Evolutionary conservation across 2,888 invertebrate genomes (phyloP).

Genomic region (Panzeria rudis): DNA sequence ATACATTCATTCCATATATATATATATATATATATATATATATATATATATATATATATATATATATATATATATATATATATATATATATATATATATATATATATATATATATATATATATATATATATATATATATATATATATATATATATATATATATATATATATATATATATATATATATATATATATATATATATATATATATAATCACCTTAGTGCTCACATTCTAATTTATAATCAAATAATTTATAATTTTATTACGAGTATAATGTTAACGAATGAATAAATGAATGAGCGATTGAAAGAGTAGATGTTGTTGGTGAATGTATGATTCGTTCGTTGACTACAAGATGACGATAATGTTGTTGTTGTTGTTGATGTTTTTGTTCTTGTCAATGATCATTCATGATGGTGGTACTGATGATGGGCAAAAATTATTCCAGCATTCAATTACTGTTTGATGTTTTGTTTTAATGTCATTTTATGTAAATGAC

Average conservation of each 20-base stretch:
- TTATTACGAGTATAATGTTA: constrained; percentile 15
- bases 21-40: not conserved
- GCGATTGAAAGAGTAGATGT: not conserved
- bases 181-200: not conserved
- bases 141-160: not conserved
- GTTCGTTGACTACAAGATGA: constrained; percentile 9
- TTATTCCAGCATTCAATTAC: constrained; percentile 58
- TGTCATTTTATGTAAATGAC: constrained; percentile 50
- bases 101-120: not conserved
- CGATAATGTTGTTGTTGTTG: not conserved
- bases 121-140: not conserved
- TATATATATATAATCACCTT: not conserved
- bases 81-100: not conserved
- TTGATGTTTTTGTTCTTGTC: not conserved
- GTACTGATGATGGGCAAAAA: constrained; percentile 17
- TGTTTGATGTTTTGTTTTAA: constrained; percentile 57
- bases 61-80: not conserved
- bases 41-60: not conserved
- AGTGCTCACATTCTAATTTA: not conserved
- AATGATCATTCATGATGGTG: not conserved
- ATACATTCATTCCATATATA: not conserved
- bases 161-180: not conserved
- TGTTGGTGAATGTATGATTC: not conserved
- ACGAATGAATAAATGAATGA: constrained; percentile 38
- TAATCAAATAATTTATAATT: constrained; percentile 60